Evolutionary conservation across 2,797 vertebrate species (phyloP).

Genomic region (Varecia variegata): DNA sequence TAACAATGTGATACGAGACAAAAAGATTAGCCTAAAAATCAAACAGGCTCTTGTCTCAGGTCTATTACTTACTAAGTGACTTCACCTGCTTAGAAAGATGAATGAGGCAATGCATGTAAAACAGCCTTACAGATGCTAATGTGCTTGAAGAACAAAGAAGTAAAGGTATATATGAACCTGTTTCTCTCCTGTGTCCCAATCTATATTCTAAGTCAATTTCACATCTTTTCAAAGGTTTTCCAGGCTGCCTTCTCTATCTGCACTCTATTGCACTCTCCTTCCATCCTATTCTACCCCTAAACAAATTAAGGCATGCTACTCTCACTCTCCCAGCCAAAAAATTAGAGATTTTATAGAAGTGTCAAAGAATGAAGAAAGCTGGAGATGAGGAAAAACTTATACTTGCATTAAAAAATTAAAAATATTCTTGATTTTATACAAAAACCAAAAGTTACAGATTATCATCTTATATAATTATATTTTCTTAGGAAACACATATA

Average conservation of each 20-base stretch:
- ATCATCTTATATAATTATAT: neutral
- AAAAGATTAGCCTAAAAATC: neutral
- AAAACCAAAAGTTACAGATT: neutral
- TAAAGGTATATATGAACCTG: neutral
- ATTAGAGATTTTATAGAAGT: neutral
- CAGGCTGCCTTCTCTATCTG: neutral
- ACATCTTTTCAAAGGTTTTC: constrained; percentile 5
- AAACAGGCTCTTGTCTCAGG: neutral
- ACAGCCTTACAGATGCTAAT: neutral
- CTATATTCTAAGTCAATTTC: neutral
- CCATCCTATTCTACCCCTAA: neutral
- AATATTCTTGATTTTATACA: neutral
- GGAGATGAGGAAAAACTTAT: neutral
- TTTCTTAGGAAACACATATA: neutral
- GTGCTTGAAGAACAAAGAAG: neutral
- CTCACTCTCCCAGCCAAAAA: neutral
- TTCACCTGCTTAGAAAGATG: neutral
- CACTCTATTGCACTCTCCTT: neutral
- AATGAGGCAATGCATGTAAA: neutral
- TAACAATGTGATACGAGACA: neutral
- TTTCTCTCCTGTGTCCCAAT: neutral
- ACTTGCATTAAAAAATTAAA: neutral
- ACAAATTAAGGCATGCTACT: neutral
- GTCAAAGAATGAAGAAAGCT: neutral
- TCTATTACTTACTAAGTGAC: neutral